Conservation (phyloP, 2,113 vertebrate genomes). For the Cathartes aura region DNA sequence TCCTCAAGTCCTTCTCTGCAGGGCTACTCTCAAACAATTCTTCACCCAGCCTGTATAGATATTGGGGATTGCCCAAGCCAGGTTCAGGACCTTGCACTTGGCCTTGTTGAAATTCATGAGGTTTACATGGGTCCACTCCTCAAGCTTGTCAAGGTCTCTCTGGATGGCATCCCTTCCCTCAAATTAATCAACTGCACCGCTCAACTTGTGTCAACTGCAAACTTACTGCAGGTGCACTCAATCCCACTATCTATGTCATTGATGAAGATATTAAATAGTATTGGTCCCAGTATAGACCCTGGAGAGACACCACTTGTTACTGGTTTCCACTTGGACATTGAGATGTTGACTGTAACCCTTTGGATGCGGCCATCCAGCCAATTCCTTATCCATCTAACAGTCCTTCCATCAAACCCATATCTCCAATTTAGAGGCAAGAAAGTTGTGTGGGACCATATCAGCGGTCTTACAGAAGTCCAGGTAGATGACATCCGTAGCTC, state of each 20-base stretch:
- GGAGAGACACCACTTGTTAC: background rate
- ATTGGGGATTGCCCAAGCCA: rapidly evolving
- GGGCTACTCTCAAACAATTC: background rate
- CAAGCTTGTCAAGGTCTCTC: background rate
- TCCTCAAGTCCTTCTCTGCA: background rate
- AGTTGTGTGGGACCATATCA: background rate
- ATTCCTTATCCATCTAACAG: background rate
- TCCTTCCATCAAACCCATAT: background rate
- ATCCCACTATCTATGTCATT: background rate
- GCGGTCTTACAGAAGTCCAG: background rate
- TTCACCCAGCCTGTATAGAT: background rate
- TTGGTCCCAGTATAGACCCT: background rate
- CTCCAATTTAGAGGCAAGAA: background rate
- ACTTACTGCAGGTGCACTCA: background rate
- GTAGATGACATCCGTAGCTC: background rate
- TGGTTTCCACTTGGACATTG: background rate
- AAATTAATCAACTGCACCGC: background rate
- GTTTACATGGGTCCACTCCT: background rate
- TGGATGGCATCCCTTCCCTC: background rate
- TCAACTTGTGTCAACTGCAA: background rate
- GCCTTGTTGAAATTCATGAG: background rate
- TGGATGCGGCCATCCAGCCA: too few species aligned
- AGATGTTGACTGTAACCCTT: background rate
- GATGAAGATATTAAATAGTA: background rate
- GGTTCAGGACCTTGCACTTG: background rate